These are phyloP conservation scores for Microvelia longipes DNA, from an alignment of 1,140 invertebrate species.

Conservation along the genomic window DNA sequence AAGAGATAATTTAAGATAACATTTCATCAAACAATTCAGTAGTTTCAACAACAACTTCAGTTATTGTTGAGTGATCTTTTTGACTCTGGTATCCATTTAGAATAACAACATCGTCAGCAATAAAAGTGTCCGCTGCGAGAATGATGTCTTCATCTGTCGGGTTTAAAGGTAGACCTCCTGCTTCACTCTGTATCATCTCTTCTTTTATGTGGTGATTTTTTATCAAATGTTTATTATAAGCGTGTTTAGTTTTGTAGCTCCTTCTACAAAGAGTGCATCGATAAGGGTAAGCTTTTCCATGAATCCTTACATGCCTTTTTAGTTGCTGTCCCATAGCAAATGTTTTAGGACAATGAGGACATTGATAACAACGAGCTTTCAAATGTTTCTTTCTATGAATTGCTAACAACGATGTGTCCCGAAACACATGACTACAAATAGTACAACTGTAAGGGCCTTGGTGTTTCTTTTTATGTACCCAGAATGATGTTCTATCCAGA, in stretches of 20 bases:
- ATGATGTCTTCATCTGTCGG: conserved; percentile 17
- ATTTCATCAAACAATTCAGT: conserved; percentile 18
- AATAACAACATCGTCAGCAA: conserved; percentile 13
- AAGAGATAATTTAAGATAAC: conserved; percentile 9
- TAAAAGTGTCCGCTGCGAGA: conserved; percentile 14
- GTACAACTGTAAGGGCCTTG: conserved; percentile 10
- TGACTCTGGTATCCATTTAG: conserved; percentile 11
- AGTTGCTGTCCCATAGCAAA: conserved; percentile 12
- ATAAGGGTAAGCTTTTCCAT: conserved; percentile 10
- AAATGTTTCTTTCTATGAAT: conserved; percentile 14
- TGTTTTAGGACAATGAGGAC: conserved; percentile 12
- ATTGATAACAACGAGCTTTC: conserved; percentile 12
- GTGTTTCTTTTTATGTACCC: conserved; percentile 15
- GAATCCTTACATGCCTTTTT: conserved; percentile 8
- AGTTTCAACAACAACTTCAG: conserved; percentile 16
- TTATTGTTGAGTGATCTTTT: conserved; percentile 6
- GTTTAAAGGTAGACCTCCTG: conserved; percentile 11
- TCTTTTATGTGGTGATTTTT: conserved; percentile 6
- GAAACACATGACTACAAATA: conserved; percentile 10
- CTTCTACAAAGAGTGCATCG: conserved; percentile 10
- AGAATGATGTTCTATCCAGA: conserved; percentile 4
- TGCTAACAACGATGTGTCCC: conserved; percentile 13
- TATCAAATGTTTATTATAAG: conserved; percentile 10
- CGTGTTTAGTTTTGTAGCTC: conserved; percentile 10
- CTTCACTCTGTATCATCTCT: background rate